Conservation (phyloP, 2,888 invertebrate species). For the Tromatobia lineatoria region DNA sequence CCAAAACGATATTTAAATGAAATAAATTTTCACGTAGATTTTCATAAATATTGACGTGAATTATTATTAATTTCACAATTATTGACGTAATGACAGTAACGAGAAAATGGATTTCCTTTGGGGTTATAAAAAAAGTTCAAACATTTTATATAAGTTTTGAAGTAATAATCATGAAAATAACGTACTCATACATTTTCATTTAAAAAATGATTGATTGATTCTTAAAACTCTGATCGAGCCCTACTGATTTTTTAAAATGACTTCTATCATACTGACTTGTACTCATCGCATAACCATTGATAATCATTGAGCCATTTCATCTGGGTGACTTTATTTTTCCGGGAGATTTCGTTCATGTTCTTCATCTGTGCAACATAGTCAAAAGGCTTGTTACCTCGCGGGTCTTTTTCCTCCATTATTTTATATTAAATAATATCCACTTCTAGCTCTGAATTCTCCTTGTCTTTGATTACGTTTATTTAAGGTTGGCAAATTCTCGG, state of each 20-base stretch:
- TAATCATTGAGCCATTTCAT: conserved; percentile 75
- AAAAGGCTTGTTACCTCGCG: conserved; percentile 68
- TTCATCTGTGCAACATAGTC: conserved; percentile 74
- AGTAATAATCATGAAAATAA: too few relatives aligned
- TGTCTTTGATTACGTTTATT: too few relatives aligned
- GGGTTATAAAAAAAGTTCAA: too few relatives aligned
- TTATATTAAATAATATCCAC: neutral
- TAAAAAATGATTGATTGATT: neutral
- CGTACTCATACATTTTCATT: neutral
- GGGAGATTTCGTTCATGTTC: conserved; percentile 72
- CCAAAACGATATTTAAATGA: too few relatives aligned
- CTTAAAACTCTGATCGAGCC: neutral
- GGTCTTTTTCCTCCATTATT: conserved; percentile 70
- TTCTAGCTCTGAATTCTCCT: too few relatives aligned
- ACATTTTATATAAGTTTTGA: too few relatives aligned
- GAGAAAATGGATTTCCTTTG: too few relatives aligned
- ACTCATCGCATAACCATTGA: conserved; percentile 78
- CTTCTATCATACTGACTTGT: conserved; percentile 71
- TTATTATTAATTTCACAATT: too few relatives aligned
- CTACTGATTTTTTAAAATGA: neutral
- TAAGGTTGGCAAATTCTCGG: too few relatives aligned
- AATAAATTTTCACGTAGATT: too few relatives aligned
- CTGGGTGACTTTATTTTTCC: conserved; percentile 70
- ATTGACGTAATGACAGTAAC: too few relatives aligned
- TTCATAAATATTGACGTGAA: too few relatives aligned